phyloP scores from a whole-genome alignment of 2,797 vertebrate species.

The Synanceia verrucosa region DNA sequence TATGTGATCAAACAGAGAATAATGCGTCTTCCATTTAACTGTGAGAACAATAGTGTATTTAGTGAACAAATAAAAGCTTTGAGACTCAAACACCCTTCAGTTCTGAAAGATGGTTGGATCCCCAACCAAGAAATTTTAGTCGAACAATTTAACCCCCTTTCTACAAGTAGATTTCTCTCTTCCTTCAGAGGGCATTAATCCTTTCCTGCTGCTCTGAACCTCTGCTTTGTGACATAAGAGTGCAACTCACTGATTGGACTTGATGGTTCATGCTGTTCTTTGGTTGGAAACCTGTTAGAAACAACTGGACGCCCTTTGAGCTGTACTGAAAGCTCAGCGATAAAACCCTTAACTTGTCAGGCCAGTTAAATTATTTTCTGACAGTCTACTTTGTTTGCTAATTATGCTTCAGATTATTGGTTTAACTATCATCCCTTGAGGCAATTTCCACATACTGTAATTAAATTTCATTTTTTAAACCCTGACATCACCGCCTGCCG shows the following conservation, averaged over 20 bases:
- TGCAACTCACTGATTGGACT: constrained; percentile 68
- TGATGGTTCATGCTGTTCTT: constrained; percentile 74
- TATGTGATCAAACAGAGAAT: constrained; percentile 36
- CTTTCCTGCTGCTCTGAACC: constrained; percentile 59
- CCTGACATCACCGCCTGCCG: constrained; percentile 13
- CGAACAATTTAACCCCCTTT: constrained; percentile 36
- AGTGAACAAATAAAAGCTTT: constrained; percentile 46
- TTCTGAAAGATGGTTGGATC: constrained; percentile 34
- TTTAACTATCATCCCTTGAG: constrained; percentile 34
- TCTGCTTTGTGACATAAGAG: constrained; percentile 54
- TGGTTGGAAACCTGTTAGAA: constrained; percentile 61
- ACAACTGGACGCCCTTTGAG: constrained; percentile 61
- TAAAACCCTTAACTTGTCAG: constrained; percentile 69
- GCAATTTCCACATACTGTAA: constrained; percentile 2
- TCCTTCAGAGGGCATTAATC: constrained; percentile 50
- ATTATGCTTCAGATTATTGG: constrained; percentile 50
- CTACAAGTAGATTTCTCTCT: constrained; percentile 23
- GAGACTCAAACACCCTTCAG: constrained; percentile 8
- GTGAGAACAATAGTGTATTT: constrained; percentile 53
- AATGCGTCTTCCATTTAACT: constrained; percentile 38
- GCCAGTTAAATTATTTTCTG: constrained; percentile 52
- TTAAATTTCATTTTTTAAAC: constrained; percentile 35
- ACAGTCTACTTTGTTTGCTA: constrained; percentile 42
- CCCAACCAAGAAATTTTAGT: constrained; percentile 21
- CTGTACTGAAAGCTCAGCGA: constrained; percentile 33